Percentiles rank a stretch among this genome's conserved stretches.
These are phyloP conservation scores for Strigamia crassipes DNA, from an alignment of 2,888 invertebrate genomes.

Conservation along the genomic window DNA sequence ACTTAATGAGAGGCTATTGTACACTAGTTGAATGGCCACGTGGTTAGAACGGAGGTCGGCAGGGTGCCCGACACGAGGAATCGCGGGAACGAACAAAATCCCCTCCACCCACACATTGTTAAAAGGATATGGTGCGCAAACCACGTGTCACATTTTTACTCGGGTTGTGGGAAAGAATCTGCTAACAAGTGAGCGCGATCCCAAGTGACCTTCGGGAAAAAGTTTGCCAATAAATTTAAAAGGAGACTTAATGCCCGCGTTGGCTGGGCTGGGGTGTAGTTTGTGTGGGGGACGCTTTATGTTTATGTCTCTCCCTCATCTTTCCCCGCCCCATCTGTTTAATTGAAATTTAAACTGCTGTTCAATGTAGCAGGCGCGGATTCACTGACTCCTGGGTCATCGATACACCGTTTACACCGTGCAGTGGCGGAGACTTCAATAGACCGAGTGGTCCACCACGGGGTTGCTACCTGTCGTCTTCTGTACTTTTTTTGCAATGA, in stretches of 20 bases:
- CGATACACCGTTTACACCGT: background rate
- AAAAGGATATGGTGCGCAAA: conserved; percentile 35
- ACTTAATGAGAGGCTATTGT: conserved; percentile 38
- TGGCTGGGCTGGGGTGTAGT: background rate
- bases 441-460: no score
- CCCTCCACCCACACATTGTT: conserved; percentile 41
- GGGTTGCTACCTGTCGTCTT: no score
- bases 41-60: conserved; percentile 18
- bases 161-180: conserved; percentile 27
- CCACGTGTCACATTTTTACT: conserved; percentile 38
- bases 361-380: background rate
- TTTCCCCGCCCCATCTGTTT: conserved; percentile 36
- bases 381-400: conserved; percentile 16
- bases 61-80: conserved; percentile 18
- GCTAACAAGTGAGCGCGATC: conserved; percentile 4
- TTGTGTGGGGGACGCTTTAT: conserved; percentile 10
- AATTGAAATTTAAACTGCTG: conserved; percentile 42
- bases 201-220: conserved; percentile 31
- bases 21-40: conserved; percentile 43
- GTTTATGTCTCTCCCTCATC: background rate
- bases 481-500: no score
- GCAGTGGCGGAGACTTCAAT: background rate
- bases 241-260: background rate
- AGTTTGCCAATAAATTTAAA: conserved; percentile 20
- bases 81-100: background rate